Base-by-base conservation (phyloP, 2,888 invertebrate species). In the Abscondita cerata region DNA sequence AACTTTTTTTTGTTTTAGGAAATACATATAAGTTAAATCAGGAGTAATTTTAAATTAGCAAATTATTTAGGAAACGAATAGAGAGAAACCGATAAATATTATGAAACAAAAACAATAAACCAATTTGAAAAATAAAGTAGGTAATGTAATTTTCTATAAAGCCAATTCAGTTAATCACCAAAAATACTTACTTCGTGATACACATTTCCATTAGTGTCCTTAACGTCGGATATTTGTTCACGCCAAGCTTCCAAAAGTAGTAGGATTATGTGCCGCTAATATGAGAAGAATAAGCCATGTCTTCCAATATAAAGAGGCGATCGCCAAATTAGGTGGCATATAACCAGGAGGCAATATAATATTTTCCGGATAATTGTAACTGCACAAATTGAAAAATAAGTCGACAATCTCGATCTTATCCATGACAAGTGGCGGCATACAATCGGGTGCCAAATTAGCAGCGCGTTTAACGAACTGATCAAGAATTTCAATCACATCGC, bases 261-360 rank as follows among this genome's bases (percentile, higher is more conserved):
- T 82, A 0, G 98, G 96, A 85, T 97, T 98, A 81, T 96, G 96
- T 0, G 97, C 95, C 12, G 93, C 90, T 67, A 98, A 82, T 81
- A 96, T 91, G 40, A 95, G 81, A 69, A 98, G 83, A 74, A 95
- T 89, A 36, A 88, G 83, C 96, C 97, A 97, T 15, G 92, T 91
- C 81, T 96, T 96, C 98, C 98, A 98, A 81, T 96, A 98, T 57
- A 93, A 83, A 61, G 90, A 89, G n/a, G 93, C 89, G 73, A 98
- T 95, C 1, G 95, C 96, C 73, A 98, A 82, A 68, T 89, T 89
- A 0, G 97, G 97, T 0, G 96, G 91, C 34, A 82, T 84, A 77
- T 83, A 94, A 83, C 92, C 94, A 11, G 87, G 79, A 0, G 98
- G 97, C 60, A 97, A 83, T 2, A 89, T 88, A 71, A 96, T 95